Evolutionary conservation across 1,140 invertebrate genomes (phyloP).

Genomic region (Pararge aegeria): DNA sequence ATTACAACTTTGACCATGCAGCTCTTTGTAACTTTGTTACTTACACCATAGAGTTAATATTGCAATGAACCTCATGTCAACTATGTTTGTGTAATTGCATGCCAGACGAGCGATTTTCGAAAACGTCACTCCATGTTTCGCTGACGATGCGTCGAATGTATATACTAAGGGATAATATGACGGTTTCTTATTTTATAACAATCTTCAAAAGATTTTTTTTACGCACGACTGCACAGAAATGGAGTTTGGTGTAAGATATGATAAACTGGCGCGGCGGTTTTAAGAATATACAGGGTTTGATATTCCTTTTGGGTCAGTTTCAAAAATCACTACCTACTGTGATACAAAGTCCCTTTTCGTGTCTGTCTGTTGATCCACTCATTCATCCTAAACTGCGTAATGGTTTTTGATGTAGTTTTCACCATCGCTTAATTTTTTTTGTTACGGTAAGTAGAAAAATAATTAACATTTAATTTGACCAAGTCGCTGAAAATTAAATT

Average conservation of each 20-base stretch:
- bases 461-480: too few relatives aligned
- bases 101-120: slow-evolving; percentile 42
- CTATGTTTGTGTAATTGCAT: slow-evolving; percentile 1
- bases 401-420: too few relatives aligned
- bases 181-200: slow-evolving; percentile 33
- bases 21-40: neutral
- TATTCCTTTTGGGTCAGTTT: too few relatives aligned
- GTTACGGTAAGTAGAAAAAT: too few relatives aligned
- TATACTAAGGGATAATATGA: slow-evolving; percentile 37
- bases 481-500: too few relatives aligned
- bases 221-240: neutral
- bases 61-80: neutral
- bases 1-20: slow-evolving; percentile 3
- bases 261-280: too few relatives aligned
- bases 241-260: neutral
- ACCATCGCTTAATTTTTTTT: too few relatives aligned
- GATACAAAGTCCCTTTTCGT: too few relatives aligned
- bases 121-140: slow-evolving; percentile 44
- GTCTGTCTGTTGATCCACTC: too few relatives aligned
- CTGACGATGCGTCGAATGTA: slow-evolving; percentile 36
- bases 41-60: slow-evolving; percentile 3
- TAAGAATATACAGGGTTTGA: too few relatives aligned
- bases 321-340: too few relatives aligned
- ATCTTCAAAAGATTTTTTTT: neutral
- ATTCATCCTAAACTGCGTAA: too few relatives aligned